Evolutionary conservation across 2,113 vertebrate genomes (phyloP).

Genomic region (Callorhinus ursinus): DNA sequence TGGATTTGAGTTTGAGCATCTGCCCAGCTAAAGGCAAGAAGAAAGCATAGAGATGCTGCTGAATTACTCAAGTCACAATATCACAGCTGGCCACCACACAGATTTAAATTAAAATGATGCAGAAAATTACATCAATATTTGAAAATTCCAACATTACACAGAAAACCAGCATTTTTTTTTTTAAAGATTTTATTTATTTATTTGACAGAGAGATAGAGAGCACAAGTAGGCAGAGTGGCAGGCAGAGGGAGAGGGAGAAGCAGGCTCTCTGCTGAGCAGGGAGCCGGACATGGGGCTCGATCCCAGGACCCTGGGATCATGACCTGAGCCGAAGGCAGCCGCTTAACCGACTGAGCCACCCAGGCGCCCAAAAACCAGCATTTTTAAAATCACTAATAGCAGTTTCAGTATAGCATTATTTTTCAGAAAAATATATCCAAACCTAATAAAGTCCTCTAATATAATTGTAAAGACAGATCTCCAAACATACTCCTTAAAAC

Average conservation of each 20-base stretch:
- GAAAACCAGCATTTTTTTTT: conserved; percentile 5
- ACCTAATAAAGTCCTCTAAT: conserved; percentile 10
- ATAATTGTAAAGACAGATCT: not conserved
- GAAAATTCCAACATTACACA: conserved; percentile 50
- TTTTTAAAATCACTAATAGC: not conserved
- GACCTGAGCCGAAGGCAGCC: too few species aligned
- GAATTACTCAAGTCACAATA: conserved; percentile 16
- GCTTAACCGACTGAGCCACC: too few species aligned
- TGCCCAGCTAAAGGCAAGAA: conserved; percentile 91
- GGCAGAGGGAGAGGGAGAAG: too few species aligned
- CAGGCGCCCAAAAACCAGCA: conserved; percentile 23
- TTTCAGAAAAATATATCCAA: conserved; percentile 46
- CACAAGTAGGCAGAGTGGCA: too few species aligned
- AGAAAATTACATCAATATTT: conserved; percentile 38
- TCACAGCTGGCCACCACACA: not conserved
- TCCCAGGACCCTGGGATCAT: too few species aligned
- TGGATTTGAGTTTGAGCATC: conserved; percentile 98
- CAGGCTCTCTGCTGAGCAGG: too few species aligned
- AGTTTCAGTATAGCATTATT: not conserved
- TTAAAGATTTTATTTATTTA: too few species aligned
- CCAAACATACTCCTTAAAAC: conserved; percentile 27
- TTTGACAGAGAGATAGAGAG: too few species aligned
- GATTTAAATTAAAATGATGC: conserved; percentile 33
- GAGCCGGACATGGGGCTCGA: too few species aligned
- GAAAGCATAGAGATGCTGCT: conserved; percentile 55